Conservation (phyloP, 1,140 invertebrate genomes). For the Hetaerina americana region DNA sequence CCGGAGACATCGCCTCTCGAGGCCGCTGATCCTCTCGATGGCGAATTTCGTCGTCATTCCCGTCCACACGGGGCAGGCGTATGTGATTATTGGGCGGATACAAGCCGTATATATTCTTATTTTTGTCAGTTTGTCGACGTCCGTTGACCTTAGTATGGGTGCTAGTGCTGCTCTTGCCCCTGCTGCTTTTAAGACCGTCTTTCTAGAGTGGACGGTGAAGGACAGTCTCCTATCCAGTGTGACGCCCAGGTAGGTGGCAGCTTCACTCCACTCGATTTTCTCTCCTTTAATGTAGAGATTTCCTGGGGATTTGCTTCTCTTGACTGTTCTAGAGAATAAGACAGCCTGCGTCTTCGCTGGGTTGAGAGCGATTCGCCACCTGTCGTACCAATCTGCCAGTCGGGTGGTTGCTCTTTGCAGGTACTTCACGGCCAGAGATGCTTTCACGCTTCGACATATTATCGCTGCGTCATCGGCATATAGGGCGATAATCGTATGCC, state of each 20-base stretch:
- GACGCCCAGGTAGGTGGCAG: conserved; percentile 7
- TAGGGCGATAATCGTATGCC: conserved; percentile 11
- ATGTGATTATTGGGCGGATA: too few relatives aligned
- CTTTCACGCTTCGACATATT: neutral
- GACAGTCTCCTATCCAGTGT: conserved; percentile 3
- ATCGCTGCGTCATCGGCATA: conserved; percentile 19
- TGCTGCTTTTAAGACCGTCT: neutral
- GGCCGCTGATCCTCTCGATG: too few relatives aligned
- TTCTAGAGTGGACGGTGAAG: neutral
- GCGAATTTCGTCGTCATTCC: too few relatives aligned
- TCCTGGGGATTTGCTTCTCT: neutral
- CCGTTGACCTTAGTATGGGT: neutral
- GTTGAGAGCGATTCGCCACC: conserved; percentile 22
- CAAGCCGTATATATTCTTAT: too few relatives aligned
- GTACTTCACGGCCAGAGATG: conserved; percentile 6
- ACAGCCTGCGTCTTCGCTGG: conserved; percentile 17
- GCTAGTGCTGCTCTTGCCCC: neutral
- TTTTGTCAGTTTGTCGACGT: too few relatives aligned
- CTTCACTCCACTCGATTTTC: neutral
- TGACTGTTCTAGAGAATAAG: conserved; percentile 5
- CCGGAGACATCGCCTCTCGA: too few relatives aligned
- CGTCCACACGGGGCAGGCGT: too few relatives aligned
- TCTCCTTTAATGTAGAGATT: neutral
- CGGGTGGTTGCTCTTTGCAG: conserved; percentile 14
- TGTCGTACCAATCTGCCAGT: conserved; percentile 15